Conservation (phyloP, 1,140 invertebrate species). For the Magallana angulata region DNA sequence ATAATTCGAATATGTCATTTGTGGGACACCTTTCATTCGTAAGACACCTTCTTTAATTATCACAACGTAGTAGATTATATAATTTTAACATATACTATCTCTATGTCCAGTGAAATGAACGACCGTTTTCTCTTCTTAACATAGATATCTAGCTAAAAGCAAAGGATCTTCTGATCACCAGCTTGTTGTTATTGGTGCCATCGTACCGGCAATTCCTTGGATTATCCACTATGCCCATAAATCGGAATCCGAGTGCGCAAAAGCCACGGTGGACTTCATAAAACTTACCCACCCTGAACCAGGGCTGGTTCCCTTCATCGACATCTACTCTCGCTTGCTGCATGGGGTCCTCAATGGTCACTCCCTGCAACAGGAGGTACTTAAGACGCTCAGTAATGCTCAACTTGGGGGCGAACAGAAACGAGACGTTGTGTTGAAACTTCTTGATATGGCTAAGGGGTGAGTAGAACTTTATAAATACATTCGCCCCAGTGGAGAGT, state of each 20-base stretch:
- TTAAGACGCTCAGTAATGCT: constrained; percentile 60
- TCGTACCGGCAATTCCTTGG: constrained; percentile 71
- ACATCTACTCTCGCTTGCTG: constrained; percentile 70
- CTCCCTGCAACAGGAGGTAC: constrained; percentile 63
- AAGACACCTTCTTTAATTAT: no score
- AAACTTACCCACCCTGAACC: constrained; percentile 71
- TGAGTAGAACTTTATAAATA: constrained; percentile 41
- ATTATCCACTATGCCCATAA: constrained; percentile 68
- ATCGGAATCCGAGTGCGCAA: constrained; percentile 69
- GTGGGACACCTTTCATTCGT: no score
- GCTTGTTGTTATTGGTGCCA: constrained; percentile 68
- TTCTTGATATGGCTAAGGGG: constrained; percentile 61
- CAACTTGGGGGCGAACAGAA: constrained; percentile 69
- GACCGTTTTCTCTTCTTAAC: no score
- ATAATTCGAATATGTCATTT: no score
- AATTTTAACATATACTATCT: no score
- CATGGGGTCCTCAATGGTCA: constrained; percentile 69
- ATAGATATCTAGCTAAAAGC: constrained; percentile 38
- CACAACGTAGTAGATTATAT: no score
- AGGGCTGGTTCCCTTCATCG: constrained; percentile 67
- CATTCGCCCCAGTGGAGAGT: no score
- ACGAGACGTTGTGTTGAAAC: constrained; percentile 58
- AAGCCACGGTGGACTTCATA: constrained; percentile 67
- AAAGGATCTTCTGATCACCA: constrained; percentile 64
- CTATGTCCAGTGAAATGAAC: no score